Conservation (phyloP, 2,113 vertebrate species). For the Gymnarchus niloticus region DNA sequence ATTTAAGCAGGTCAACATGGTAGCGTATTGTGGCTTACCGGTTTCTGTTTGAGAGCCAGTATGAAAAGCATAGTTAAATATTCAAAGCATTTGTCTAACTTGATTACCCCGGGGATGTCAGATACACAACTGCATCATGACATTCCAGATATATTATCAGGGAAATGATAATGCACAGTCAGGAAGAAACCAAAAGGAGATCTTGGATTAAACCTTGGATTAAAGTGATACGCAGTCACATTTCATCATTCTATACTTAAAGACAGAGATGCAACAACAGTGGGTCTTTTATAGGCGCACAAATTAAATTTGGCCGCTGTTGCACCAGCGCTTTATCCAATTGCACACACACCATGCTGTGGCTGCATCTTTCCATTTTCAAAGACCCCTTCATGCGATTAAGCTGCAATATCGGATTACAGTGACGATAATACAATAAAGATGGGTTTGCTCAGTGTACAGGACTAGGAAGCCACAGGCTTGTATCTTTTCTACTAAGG, state of each 20-base stretch:
- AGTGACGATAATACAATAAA: not conserved
- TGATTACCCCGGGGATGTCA: not conserved
- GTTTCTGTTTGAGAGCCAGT: too few species aligned
- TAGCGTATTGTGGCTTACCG: not conserved
- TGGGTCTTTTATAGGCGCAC: not conserved
- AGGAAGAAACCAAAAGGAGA: not conserved
- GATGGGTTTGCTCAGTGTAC: not conserved
- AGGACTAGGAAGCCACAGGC: not conserved
- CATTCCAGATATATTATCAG: not conserved
- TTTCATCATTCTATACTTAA: not conserved
- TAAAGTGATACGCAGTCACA: not conserved
- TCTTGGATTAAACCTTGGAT: not conserved
- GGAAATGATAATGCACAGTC: not conserved
- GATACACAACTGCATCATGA: not conserved
- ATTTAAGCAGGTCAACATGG: not conserved
- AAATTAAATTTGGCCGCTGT: slow-evolving; percentile 13
- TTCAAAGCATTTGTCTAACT: not conserved
- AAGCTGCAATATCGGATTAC: slow-evolving; percentile 10
- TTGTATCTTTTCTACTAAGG: not conserved
- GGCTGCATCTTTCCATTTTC: not conserved
- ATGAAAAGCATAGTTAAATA: not conserved
- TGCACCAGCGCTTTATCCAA: slow-evolving; percentile 3
- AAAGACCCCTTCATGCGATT: slow-evolving; percentile 2
- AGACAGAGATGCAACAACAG: not conserved
- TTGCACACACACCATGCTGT: not conserved